Conservation (phyloP, 2,888 invertebrate species). For the Tipula unca region DNA sequence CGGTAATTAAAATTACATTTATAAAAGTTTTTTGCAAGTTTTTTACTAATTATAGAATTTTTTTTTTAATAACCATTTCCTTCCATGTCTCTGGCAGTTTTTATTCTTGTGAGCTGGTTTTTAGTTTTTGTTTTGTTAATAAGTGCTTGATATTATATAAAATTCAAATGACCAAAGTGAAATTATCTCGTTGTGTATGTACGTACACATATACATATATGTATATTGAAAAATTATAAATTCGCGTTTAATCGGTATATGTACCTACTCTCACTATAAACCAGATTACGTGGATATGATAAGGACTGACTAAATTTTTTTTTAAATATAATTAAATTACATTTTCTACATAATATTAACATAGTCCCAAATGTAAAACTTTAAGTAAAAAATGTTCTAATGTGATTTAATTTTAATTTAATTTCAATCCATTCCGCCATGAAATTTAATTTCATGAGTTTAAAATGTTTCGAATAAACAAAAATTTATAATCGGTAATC, state of each 20-base stretch:
- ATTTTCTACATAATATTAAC: background rate
- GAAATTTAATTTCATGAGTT: too few relatives aligned
- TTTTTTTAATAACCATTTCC: background rate
- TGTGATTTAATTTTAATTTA: background rate
- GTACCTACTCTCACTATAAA: background rate
- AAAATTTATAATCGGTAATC: too few relatives aligned
- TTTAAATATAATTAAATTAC: background rate
- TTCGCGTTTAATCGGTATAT: background rate
- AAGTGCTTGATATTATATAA: background rate
- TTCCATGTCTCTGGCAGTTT: background rate
- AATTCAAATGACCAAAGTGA: background rate
- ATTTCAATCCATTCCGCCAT: too few relatives aligned
- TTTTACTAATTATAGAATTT: background rate
- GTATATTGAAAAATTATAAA: background rate
- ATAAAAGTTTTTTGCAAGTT: background rate
- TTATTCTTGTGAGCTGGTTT: background rate
- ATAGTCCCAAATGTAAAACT: background rate
- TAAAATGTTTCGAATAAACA: too few relatives aligned
- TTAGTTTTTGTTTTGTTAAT: background rate
- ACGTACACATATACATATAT: too few relatives aligned
- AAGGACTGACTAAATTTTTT: background rate
- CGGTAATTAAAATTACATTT: slow-evolving; percentile 14
- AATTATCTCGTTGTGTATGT: background rate
- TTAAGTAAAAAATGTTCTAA: background rate
- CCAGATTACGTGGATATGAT: background rate